Conservation (phyloP, 2,113 vertebrate species). For the Proterorhinus semilunaris region DNA sequence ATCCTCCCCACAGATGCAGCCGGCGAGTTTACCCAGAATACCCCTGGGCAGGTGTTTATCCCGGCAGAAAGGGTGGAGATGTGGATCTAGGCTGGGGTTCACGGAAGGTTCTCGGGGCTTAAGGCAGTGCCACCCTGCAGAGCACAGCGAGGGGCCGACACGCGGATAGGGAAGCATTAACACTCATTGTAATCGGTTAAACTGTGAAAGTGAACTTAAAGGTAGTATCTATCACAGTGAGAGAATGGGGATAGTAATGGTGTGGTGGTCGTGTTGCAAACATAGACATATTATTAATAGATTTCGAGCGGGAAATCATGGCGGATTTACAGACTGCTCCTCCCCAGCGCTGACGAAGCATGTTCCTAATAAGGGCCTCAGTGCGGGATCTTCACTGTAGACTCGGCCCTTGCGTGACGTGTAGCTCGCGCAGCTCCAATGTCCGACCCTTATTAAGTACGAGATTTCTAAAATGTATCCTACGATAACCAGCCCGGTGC, state of each 20-base stretch:
- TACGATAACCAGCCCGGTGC: no score
- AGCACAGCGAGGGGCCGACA: slow-evolving; percentile 39
- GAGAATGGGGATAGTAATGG: not conserved
- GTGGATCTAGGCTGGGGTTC: slow-evolving; percentile 25
- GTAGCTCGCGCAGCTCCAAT: no score
- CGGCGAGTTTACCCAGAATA: slow-evolving; percentile 32
- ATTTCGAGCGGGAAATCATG: no score
- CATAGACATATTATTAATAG: no score
- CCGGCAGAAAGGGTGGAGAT: not conserved
- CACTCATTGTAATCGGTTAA: not conserved
- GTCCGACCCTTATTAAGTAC: no score
- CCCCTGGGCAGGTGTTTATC: slow-evolving; percentile 40
- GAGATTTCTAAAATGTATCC: no score
- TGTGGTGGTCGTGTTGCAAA: not conserved
- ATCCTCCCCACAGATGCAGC: slow-evolving; percentile 40
- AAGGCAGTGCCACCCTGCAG: slow-evolving; percentile 29
- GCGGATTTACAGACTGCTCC: no score
- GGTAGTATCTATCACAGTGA: not conserved
- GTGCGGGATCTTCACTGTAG: no score
- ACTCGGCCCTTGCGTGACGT: no score
- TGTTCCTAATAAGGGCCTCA: no score
- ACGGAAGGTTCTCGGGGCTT: slow-evolving; percentile 50
- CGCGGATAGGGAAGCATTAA: slow-evolving; percentile 35
- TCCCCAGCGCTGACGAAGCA: no score
- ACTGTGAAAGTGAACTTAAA: slow-evolving; percentile 1